Base-by-base conservation (phyloP, 2,888 invertebrate species). In the Apomyelois bistriatella region DNA sequence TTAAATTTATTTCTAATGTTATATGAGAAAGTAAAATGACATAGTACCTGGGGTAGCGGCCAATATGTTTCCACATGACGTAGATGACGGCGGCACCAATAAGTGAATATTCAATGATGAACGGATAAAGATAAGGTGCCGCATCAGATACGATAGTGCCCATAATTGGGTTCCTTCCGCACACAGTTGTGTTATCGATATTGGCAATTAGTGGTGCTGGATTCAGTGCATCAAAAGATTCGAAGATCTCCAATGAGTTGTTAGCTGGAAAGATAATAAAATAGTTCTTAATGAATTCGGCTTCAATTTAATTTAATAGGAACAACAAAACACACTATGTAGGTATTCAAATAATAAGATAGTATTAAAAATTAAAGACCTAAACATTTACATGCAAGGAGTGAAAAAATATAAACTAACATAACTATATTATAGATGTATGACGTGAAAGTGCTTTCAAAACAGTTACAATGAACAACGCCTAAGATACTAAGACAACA, bases 21-120 rank as follows among this genome's bases (percentile, higher is more conserved):
- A 5, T 37, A 37, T 22, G 41, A 46, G 13, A 15, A 16, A 13
- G 15, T 4, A 22, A 30, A 13, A 30, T 3, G 32, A 42, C 12
- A 30, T 10, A 66, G 87, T 86, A 95, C 93, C 95, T 94, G 49
- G 97, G 95, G 85, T 96, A 95, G 76, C 96, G 94, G 54, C 97
- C 97, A 80, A 97, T 97, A 76, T 97, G 97, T 77, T 96, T 95
- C 98, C 98, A 98, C 97, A 98, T 98, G 51, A 98, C 96, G 80
- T 97, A 98, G 70, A 98, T 95, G 38, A 98, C 98, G 50, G 98
- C 97, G 48, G 98, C 97, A 15, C 98, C 98, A 72, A 99, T 97
- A 61, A 98, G 90, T 58, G 98, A 97, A 87, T 98, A 98, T 79
- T 98, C 97, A 71, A 98, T 97, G 72, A 98, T 97, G 85, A 98